Evolutionary conservation across 2,113 vertebrate species (phyloP).

Genomic region (Piaya cayana): DNA sequence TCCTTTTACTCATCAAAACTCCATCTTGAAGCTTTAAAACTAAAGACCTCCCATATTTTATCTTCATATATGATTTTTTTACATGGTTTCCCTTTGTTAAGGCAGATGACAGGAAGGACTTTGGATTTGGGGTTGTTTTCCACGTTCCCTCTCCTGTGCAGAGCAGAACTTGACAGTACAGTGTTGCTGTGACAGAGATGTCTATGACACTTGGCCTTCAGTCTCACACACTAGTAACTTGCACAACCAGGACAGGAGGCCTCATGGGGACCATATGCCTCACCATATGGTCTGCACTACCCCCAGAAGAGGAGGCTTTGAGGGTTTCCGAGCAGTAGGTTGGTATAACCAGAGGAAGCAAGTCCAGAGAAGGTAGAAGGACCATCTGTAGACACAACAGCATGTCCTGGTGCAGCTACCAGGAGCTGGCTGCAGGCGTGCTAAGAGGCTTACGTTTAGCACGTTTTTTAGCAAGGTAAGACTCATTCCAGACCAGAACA

Average conservation of each 20-base stretch:
- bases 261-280: neutral
- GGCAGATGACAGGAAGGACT: neutral
- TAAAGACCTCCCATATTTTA: neutral
- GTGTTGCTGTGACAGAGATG: constrained; percentile 44
- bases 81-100: neutral
- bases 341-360: neutral
- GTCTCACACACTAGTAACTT: constrained; percentile 35
- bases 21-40: neutral
- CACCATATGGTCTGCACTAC: neutral
- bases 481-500: neutral
- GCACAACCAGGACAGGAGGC: constrained; percentile 29
- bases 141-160: neutral
- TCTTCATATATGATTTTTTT: neutral
- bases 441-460: neutral
- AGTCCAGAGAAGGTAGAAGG: neutral
- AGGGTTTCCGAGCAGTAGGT: neutral
- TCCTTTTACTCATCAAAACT: neutral
- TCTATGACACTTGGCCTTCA: constrained; percentile 18
- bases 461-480: neutral
- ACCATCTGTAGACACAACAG: neutral
- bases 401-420: neutral
- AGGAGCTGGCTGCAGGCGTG: neutral
- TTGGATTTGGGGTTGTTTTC: neutral
- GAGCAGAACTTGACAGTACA: constrained; percentile 37
- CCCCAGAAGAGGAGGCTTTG: neutral